Evolutionary conservation across 2,888 invertebrate genomes (phyloP).

Genomic region (Hydrotaea diabolus): DNA sequence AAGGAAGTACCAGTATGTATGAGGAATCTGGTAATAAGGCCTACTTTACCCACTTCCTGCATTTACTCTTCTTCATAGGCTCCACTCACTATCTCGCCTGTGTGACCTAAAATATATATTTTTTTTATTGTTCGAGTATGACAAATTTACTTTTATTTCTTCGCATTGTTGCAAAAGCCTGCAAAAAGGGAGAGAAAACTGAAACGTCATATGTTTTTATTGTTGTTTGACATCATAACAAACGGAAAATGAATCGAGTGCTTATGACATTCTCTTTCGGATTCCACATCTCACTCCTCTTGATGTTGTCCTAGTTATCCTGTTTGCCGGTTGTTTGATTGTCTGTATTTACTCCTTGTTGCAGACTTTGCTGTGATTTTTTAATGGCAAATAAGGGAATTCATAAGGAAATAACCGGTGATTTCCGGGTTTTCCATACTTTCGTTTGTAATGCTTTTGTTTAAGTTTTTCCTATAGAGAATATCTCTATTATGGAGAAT

Average conservation of each 20-base stretch:
- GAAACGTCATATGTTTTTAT: neutral
- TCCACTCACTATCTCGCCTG: neutral
- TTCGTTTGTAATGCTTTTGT: neutral
- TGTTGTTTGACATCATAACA: neutral
- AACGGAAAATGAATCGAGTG: slow-evolving; percentile 22
- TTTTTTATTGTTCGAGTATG: neutral
- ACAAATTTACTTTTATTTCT: slow-evolving; percentile 23
- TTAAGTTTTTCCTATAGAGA: too few relatives aligned
- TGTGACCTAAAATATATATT: slow-evolving; percentile 6
- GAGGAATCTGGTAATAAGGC: neutral
- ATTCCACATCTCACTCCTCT: neutral
- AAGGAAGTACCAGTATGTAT: too few relatives aligned
- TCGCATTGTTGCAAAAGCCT: neutral
- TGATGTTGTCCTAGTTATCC: neutral
- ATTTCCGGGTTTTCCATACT: too few relatives aligned
- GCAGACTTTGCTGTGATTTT: neutral
- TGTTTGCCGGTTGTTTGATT: slow-evolving; percentile 12
- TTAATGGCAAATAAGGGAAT: neutral
- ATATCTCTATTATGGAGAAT: too few relatives aligned
- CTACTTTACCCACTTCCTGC: neutral
- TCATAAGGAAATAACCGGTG: too few relatives aligned
- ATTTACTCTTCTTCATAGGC: neutral
- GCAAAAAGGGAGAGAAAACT: too few relatives aligned
- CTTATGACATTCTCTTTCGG: neutral
- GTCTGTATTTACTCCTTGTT: slow-evolving; percentile 8